Base-by-base conservation (phyloP, 1,140 invertebrate genomes). In the Dreissena rostriformis region DNA sequence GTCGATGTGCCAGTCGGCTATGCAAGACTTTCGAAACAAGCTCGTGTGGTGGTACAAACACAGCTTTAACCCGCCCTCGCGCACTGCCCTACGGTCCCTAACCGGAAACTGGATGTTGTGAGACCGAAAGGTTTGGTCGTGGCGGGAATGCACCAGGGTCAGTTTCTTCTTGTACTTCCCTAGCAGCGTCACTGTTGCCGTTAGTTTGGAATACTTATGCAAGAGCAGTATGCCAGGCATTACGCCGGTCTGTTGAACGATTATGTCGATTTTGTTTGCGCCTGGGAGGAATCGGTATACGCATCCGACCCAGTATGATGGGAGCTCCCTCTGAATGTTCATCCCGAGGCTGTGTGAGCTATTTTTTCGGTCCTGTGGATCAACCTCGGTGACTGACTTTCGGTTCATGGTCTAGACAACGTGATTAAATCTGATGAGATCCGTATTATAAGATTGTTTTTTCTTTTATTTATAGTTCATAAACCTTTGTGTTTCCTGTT, bases 321-420 rank as follows among this genome's bases (percentile, higher is more conserved):
- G 67, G 14, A 11, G 88, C 90, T 75, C 63, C 90, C 39, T 66
- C 83, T n/a, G 39, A 39, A 39, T 8, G 39, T 39, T 8, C 39
- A 39, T 39, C 8, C 39, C 39, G 39, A 5, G 4, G 39, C 4
- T 39, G 39, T 8, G 39, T 39, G 39, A 8, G 39, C 8, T 2
- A 39, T 5, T 39, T 39, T 39, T 2, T 39, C 8, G 4, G 39
- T 39, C 39, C 4, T 39, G 39, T 39, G 39, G 39, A 39, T 5
- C 39, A 39, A 2, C 39, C 2, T 5, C 39, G 39, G 39, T 5
- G 8, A 39, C 39, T 5, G 39, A 39, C 8, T 39, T 39, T 39
- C 8, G 39, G 8, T 39, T 39, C 4, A 39, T 39, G 39, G 39
- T 39, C 39, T 39, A 39, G 39, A 39, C 39, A 39, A 2, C 39